These are phyloP conservation scores for Chrysochloris asiatica DNA, from an alignment of 2,113 vertebrate genomes.

Conservation along the genomic window DNA sequence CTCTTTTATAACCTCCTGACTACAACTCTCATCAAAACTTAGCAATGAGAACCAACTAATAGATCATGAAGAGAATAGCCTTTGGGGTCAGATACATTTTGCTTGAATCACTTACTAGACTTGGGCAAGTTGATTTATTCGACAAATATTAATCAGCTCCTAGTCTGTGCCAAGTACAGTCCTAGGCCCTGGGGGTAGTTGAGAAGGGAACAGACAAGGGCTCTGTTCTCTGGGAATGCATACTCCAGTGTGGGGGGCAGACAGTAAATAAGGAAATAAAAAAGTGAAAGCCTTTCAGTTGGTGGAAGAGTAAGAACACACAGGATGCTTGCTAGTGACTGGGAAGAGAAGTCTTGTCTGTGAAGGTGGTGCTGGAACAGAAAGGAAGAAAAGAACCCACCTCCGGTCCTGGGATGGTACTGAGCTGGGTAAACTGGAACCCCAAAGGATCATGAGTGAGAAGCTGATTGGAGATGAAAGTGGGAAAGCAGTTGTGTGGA, in stretches of 20 bases:
- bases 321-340: background rate
- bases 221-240: background rate
- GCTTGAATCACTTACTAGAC: background rate
- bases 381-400: background rate
- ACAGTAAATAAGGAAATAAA: background rate
- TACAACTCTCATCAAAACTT: conserved; percentile 40
- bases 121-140: background rate
- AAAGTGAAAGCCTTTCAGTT: background rate
- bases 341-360: background rate
- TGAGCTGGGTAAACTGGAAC: background rate
- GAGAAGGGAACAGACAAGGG: background rate
- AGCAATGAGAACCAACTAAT: background rate
- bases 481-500: background rate
- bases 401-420: background rate
- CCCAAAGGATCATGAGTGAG: background rate
- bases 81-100: background rate
- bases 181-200: background rate
- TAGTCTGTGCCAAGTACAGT: background rate
- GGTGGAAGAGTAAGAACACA: background rate
- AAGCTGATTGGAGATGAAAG: background rate
- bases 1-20: conserved; percentile 43
- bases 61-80: background rate
- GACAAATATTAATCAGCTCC: background rate
- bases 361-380: background rate
- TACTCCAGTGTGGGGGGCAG: background rate